phyloP scores from a whole-genome alignment of 2,113 vertebrate species.

The Oncorhynchus masou region DNA sequence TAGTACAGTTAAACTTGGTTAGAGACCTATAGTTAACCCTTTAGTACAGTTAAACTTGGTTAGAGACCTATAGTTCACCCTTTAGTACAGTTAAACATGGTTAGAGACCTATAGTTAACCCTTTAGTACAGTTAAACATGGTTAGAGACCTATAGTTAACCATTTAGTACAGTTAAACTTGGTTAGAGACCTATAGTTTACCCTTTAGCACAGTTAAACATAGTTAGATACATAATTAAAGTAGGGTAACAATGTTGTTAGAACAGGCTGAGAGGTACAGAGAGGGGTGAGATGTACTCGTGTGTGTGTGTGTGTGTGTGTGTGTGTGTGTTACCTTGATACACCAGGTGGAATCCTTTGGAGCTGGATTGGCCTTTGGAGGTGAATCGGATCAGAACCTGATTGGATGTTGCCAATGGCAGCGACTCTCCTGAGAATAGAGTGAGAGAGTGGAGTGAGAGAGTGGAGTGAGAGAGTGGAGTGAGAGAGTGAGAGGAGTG shows the following conservation, averaged over 20 bases:
- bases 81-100: too few species aligned
- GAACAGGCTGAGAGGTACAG: neutral
- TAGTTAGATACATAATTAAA: too few species aligned
- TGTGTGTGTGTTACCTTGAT: neutral
- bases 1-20: too few species aligned
- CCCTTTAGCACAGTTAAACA: too few species aligned
- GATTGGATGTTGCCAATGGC: constrained; percentile 92
- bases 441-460: neutral
- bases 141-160: too few species aligned
- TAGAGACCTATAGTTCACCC: too few species aligned
- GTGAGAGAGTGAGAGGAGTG: neutral
- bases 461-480: constrained; percentile 64
- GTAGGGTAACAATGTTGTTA: neutral
- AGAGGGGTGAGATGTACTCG: neutral
- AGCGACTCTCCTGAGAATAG: constrained; percentile 85
- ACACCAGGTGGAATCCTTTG: constrained; percentile 94
- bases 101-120: too few species aligned
- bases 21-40: too few species aligned
- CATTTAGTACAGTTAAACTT: too few species aligned
- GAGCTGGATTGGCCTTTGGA: constrained; percentile 91
- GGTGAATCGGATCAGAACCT: constrained; percentile 93
- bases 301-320: neutral
- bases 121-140: too few species aligned
- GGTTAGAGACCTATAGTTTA: too few species aligned
- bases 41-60: too few species aligned